These are phyloP conservation scores for Candidula unifasciata DNA, from an alignment of 2,888 invertebrate species.

Conservation along the genomic window DNA sequence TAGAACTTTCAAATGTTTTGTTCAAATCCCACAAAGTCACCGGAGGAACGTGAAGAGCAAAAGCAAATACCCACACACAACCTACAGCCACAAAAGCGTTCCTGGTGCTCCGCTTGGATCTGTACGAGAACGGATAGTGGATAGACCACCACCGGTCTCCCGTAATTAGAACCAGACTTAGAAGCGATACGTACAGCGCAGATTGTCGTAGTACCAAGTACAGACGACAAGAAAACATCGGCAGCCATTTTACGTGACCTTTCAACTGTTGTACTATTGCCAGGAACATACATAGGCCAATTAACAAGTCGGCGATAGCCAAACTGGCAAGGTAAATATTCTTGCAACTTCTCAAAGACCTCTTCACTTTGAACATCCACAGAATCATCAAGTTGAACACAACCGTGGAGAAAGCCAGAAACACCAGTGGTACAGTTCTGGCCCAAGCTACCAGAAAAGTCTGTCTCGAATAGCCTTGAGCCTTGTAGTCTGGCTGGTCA, in stretches of 20 bases:
- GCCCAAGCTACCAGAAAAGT: constrained; percentile 52
- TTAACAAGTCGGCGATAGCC: constrained; percentile 67
- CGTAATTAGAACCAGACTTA: constrained; percentile 69
- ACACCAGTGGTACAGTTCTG: constrained; percentile 62
- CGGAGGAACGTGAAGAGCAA: constrained; percentile 64
- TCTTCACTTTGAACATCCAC: constrained; percentile 64
- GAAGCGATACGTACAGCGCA: constrained; percentile 65
- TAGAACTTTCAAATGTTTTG: neutral
- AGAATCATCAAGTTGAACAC: constrained; percentile 66
- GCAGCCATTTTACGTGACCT: constrained; percentile 38
- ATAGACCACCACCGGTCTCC: constrained; percentile 72
- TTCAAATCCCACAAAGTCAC: constrained; percentile 61
- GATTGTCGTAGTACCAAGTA: constrained; percentile 62
- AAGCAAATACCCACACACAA: constrained; percentile 65
- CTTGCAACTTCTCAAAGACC: constrained; percentile 64
- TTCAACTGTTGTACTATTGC: constrained; percentile 62
- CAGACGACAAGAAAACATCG: constrained; percentile 54
- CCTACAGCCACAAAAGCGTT: constrained; percentile 62
- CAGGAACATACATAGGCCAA: constrained; percentile 68
- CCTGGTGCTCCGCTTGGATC: constrained; percentile 64
- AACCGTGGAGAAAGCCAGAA: constrained; percentile 62
- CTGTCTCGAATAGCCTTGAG: neutral
- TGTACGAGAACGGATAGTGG: constrained; percentile 69
- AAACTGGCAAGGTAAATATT: constrained; percentile 71
- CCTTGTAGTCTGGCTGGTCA: neutral